Percentiles rank a stretch among this genome's conserved stretches.
Evolutionary conservation across 2,888 invertebrate species (phyloP).

Genomic region (Agrochola litura): DNA sequence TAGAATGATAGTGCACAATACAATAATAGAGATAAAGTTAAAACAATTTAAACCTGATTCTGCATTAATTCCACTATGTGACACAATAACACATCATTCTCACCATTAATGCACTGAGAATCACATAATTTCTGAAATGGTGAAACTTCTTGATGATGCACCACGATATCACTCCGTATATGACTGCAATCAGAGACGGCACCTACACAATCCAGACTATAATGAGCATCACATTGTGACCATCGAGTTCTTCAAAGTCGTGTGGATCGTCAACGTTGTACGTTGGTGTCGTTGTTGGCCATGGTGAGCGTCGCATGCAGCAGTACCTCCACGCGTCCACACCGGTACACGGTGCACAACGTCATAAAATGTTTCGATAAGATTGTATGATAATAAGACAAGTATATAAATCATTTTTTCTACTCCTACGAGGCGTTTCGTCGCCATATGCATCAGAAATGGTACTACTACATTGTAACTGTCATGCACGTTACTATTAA

Average conservation of each 20-base stretch:
- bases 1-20: too few relatives aligned
- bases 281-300: background rate
- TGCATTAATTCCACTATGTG: too few relatives aligned
- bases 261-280: background rate
- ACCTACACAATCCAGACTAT: too few relatives aligned
- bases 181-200: too few relatives aligned
- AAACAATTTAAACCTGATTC: too few relatives aligned
- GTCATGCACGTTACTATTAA: background rate
- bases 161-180: conserved; percentile 5
- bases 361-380: too few relatives aligned
- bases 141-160: background rate
- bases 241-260: background rate
- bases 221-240: too few relatives aligned
- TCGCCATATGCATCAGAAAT: background rate
- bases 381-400: too few relatives aligned
- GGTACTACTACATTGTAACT: background rate
- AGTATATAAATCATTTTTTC: background rate
- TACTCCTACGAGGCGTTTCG: background rate
- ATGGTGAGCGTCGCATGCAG: background rate
- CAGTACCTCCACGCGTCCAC: background rate
- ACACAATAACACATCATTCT: too few relatives aligned
- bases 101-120: background rate
- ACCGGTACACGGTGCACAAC: too few relatives aligned
- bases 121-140: background rate
- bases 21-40: too few relatives aligned